Conservation (phyloP, 2,888 invertebrate species). For the Choreutis nemorana region DNA sequence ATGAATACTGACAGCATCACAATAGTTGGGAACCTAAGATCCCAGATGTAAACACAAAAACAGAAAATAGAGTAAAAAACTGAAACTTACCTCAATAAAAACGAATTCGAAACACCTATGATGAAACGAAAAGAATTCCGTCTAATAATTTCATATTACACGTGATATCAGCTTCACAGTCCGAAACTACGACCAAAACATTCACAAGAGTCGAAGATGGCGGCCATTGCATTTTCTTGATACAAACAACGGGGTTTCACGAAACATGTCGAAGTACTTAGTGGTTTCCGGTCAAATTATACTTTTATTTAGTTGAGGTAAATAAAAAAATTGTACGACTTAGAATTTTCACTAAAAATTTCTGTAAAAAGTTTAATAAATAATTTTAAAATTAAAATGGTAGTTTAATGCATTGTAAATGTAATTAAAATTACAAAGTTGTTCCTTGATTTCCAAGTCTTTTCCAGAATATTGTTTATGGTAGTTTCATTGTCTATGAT, state of each 20-base stretch:
- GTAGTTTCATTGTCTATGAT: no score
- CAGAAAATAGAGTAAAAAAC: conserved; percentile 34
- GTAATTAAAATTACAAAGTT: not conserved
- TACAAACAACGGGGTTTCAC: conserved; percentile 72
- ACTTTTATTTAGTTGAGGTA: not conserved
- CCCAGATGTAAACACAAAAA: conserved; percentile 81
- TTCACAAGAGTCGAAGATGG: conserved; percentile 85
- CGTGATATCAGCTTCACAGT: conserved; percentile 51
- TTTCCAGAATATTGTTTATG: no score
- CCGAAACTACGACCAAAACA: conserved; percentile 73
- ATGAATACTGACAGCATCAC: conserved; percentile 61
- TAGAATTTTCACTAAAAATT: not conserved
- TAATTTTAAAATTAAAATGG: not conserved
- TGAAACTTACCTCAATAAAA: conserved; percentile 43
- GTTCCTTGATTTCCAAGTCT: no score
- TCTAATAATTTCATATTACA: conserved; percentile 57
- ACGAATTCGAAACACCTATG: conserved; percentile 38
- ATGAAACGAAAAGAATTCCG: conserved; percentile 47
- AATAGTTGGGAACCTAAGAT: conserved; percentile 66
- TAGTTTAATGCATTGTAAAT: not conserved
- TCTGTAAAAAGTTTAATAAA: not conserved
- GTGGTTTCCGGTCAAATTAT: conserved; percentile 39
- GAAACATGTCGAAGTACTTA: conserved; percentile 47
- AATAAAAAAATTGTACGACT: not conserved
- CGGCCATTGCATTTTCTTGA: conserved; percentile 84